Percentiles rank a stretch among this genome's conserved stretches.
Evolutionary conservation across 2,888 invertebrate species (phyloP).

Genomic region (Oxyteleia sp.): DNA sequence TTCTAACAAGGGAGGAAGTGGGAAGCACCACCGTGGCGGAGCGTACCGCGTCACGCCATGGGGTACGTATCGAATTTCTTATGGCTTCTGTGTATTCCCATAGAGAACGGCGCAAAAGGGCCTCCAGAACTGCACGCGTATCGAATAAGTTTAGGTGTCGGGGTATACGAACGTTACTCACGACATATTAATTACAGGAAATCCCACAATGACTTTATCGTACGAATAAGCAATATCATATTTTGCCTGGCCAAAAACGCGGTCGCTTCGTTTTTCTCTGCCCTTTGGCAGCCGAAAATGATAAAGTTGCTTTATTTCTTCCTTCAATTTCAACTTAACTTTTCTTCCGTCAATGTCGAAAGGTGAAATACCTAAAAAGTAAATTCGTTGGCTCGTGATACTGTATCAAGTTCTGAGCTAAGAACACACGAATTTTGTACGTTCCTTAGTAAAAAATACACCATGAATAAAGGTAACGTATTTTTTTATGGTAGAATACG

Average conservation of each 20-base stretch:
- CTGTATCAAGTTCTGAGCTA: too few species aligned
- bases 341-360: too few species aligned
- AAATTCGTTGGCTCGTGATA: too few species aligned
- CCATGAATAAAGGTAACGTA: too few species aligned
- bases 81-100: conserved; percentile 87
- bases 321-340: too few species aligned
- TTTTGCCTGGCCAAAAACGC: conserved; percentile 40
- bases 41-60: conserved; percentile 80
- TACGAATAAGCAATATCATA: conserved; percentile 65
- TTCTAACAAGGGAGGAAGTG: conserved; percentile 85
- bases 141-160: conserved; percentile 77
- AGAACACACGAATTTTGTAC: too few species aligned
- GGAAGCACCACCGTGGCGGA: conserved; percentile 86
- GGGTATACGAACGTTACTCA: conserved; percentile 77
- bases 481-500: too few species aligned
- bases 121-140: conserved; percentile 73
- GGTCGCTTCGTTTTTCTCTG: conserved; percentile 1
- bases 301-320: not conserved
- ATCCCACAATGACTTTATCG: conserved; percentile 81
- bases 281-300: conserved; percentile 3
- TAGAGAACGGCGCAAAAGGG: conserved; percentile 76
- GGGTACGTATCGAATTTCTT: conserved; percentile 87
- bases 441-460: too few species aligned
- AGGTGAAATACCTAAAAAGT: too few species aligned
- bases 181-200: conserved; percentile 86